Percentiles rank a stretch among this genome's conserved stretches.
phyloP scores from a whole-genome alignment of 2,113 vertebrate genomes.

The Chascanopsetta lugubris region DNA sequence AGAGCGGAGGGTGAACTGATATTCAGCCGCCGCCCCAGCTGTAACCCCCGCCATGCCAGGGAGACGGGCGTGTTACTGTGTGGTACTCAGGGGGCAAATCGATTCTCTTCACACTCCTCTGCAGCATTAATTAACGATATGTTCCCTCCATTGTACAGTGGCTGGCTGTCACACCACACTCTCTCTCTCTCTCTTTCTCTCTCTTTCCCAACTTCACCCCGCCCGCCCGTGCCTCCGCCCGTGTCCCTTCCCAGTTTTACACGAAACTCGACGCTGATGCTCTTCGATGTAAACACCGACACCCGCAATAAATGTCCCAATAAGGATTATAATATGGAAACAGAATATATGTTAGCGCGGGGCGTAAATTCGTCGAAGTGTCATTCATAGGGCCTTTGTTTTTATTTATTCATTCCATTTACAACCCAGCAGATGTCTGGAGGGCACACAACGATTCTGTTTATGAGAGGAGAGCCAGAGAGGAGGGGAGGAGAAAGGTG shows the following conservation, averaged over 20 bases:
- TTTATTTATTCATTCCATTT: conserved; percentile 81
- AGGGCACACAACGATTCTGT: conserved; percentile 78
- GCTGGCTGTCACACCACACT: conserved; percentile 54
- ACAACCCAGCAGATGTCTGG: conserved; percentile 81
- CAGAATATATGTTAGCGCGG: conserved; percentile 68
- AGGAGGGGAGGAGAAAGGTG: conserved; percentile 30
- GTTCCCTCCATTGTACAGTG: conserved; percentile 62
- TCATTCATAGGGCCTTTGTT: conserved; percentile 77
- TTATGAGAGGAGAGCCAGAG: conserved; percentile 67
- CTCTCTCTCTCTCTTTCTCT: too few species aligned
- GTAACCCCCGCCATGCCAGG: conserved; percentile 21
- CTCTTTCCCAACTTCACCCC: conserved; percentile 40
- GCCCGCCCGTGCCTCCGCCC: conserved; percentile 14
- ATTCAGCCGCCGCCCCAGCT: conserved; percentile 12
- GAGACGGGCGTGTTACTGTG: conserved; percentile 70
- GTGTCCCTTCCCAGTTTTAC: conserved; percentile 32
- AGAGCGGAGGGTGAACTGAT: conserved; percentile 75
- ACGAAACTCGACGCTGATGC: conserved; percentile 56
- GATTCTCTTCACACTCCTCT: conserved; percentile 78
- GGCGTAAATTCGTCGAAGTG: conserved; percentile 75
- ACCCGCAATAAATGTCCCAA: conserved; percentile 72
- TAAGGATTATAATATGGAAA: conserved; percentile 74
- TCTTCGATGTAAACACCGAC: conserved; percentile 75
- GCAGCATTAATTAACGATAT: conserved; percentile 81
- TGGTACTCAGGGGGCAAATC: conserved; percentile 71